These are phyloP conservation scores for Ataeniobius toweri DNA, from an alignment of 2,797 vertebrate species.

Conservation along the genomic window DNA sequence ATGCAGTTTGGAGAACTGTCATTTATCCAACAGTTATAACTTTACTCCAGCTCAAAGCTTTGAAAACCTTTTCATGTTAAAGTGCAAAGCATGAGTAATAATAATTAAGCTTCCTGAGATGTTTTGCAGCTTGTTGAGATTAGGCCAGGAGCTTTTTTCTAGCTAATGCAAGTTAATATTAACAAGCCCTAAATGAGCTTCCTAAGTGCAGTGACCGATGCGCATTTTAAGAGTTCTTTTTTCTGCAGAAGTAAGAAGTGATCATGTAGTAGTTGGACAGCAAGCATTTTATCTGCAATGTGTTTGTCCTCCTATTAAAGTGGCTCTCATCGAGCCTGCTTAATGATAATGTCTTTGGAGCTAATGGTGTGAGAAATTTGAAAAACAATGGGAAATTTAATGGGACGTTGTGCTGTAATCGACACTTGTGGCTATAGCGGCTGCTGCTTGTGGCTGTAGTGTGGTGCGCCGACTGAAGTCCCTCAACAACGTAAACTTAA, in stretches of 20 bases:
- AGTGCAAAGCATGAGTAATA: background rate
- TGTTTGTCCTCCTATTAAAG: slow-evolving; percentile 10
- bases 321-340: slow-evolving; percentile 1
- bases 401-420: slow-evolving; percentile 14
- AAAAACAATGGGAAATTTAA: slow-evolving; percentile 9
- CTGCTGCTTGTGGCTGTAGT: background rate
- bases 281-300: background rate
- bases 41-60: background rate
- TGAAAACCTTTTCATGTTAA: background rate
- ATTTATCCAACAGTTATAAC: background rate
- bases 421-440: slow-evolving; percentile 1
- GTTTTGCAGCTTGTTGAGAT: background rate
- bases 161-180: slow-evolving; percentile 2
- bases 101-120: background rate
- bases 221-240: background rate
- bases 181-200: slow-evolving; percentile 12
- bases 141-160: background rate
- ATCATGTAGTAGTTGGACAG: background rate
- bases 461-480: background rate
- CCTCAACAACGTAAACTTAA: background rate
- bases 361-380: slow-evolving; percentile 15
- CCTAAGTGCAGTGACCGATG: slow-evolving; percentile 11
- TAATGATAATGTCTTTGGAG: slow-evolving; percentile 23
- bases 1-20: background rate
- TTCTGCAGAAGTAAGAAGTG: background rate